These are phyloP conservation scores for Stichodactyla mertensii DNA, from an alignment of 64 coral and sea anemone genomes.

Conservation along the genomic window DNA sequence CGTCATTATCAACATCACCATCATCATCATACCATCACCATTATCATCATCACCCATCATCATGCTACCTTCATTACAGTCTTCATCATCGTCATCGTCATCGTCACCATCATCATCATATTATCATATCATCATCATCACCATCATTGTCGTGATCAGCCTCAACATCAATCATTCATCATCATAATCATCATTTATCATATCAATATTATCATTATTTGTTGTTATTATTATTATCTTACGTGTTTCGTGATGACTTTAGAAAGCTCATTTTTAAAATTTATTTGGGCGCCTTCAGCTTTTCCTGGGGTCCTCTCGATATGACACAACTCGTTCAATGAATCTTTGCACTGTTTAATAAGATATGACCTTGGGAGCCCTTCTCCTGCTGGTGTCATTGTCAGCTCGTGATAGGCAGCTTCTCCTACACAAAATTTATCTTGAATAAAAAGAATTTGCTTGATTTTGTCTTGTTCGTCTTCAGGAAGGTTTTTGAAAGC, in stretches of 20 bases:
- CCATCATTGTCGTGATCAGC: no score
- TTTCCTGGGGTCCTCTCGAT: conserved; percentile 44
- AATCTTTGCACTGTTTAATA: conserved; percentile 62
- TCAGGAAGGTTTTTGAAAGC: conserved; percentile 58
- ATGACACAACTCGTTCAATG: conserved; percentile 49
- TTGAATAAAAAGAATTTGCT: conserved; percentile 25
- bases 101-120: no score
- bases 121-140: no score
- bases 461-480: conserved; percentile 56
- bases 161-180: no score
- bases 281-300: conserved; percentile 51
- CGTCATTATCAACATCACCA: no score
- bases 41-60: no score
- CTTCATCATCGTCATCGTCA: no score
- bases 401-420: conserved; percentile 62
- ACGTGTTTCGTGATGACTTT: conserved; percentile 31
- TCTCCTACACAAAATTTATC: conserved; percentile 69
- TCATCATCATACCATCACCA: no score
- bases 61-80: no score
- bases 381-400: conserved; percentile 52
- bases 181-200: no score
- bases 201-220: no score
- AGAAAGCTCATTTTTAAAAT: conserved; percentile 28
- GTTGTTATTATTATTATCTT: neutral
- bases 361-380: conserved; percentile 51